Percentiles rank a stretch among this genome's conserved stretches.
Evolutionary conservation across 2,113 vertebrate species (phyloP).

Genomic region (Dasyurus viverrinus): DNA sequence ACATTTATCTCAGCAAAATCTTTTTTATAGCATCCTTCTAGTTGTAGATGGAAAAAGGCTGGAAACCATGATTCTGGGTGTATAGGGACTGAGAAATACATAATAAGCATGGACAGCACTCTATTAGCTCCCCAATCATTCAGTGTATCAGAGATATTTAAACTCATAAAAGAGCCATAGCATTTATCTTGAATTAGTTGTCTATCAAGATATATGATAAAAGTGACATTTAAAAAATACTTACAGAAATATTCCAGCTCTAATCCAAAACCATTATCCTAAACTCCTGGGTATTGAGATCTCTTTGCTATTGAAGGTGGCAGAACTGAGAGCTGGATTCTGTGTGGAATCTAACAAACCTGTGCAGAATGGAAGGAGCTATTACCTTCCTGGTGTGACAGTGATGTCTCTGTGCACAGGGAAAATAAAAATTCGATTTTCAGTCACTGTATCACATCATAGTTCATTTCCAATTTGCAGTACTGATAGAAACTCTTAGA

Average conservation of each 20-base stretch:
- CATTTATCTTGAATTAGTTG: conserved; percentile 21
- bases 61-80: background rate
- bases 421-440: conserved; percentile 25
- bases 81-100: background rate
- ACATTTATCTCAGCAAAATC: conserved; percentile 2
- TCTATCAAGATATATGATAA: background rate
- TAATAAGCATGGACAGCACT: background rate
- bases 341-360: conserved; percentile 6
- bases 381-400: background rate
- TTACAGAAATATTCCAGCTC: background rate
- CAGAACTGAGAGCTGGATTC: background rate
- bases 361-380: background rate
- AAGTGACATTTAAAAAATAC: conserved; percentile 37
- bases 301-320: background rate
- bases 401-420: background rate
- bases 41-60: background rate
- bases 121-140: conserved; percentile 25
- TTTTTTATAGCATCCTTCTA: background rate
- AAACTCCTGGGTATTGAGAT: background rate
- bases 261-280: background rate
- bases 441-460: background rate
- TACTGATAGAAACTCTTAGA: background rate
- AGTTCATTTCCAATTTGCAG: conserved; percentile 10
- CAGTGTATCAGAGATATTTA: conserved; percentile 7
- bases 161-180: conserved; percentile 6